A percentile compares a stretch with the other conserved stretches of the same genome.
phyloP scores from a whole-genome alignment of 2,797 vertebrate genomes.

The Craterocephalus amniculus region DNA sequence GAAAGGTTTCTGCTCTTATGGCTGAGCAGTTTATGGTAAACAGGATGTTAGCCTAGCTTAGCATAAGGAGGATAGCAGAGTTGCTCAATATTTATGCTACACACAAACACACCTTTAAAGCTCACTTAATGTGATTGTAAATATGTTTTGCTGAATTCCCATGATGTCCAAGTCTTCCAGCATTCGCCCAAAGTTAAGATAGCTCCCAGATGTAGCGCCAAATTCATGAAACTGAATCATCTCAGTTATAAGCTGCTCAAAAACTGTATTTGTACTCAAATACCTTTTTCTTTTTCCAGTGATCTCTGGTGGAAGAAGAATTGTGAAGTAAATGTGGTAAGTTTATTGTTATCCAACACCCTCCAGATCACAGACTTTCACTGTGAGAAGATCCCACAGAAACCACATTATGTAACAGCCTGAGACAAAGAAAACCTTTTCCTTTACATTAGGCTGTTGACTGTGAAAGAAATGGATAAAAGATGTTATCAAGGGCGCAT shows the following conservation, averaged over 20 bases:
- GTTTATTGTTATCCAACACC: conserved; percentile 14
- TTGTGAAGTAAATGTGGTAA: conserved; percentile 67
- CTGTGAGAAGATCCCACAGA: not conserved
- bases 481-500: not conserved
- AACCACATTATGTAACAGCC: conserved; percentile 12
- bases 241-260: not conserved
- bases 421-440: not conserved
- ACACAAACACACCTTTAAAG: not conserved
- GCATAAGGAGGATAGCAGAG: not conserved
- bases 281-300: conserved; percentile 76
- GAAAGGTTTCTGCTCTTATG: not conserved
- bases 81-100: no score
- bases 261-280: conserved; percentile 11
- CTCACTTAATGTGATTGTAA: not conserved
- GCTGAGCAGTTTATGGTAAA: not conserved
- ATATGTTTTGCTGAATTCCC: not conserved
- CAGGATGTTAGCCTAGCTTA: not conserved
- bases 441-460: not conserved
- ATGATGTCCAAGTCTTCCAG: not conserved
- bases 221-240: not conserved
- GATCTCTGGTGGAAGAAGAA: conserved; percentile 87
- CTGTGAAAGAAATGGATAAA: conserved; percentile 1
- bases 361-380: not conserved
- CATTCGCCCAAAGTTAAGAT: not conserved
- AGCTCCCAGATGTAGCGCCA: not conserved